Percentiles rank a stretch among this genome's conserved stretches.
Conservation (phyloP, 2,113 vertebrate species). For the Gila orcuttii region DNA sequence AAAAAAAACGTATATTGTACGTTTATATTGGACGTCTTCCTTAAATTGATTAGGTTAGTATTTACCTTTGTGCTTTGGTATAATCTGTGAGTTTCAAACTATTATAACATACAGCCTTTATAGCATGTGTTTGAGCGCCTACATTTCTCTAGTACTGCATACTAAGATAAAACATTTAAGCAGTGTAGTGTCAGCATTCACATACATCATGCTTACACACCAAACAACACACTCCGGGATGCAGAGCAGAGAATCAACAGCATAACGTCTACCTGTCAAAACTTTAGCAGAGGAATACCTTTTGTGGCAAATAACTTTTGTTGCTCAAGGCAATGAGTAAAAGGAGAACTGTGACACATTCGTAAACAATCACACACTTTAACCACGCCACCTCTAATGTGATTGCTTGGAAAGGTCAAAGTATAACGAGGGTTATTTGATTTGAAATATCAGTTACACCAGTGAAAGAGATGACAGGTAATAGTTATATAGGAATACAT, state of each 20-base stretch:
- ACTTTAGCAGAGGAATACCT: conserved; percentile 5
- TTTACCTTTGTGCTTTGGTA: neutral
- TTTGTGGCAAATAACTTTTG: conserved; percentile 34
- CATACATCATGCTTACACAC: conserved; percentile 18
- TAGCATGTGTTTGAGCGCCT: neutral
- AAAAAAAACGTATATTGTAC: neutral
- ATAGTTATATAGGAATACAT: too few relatives aligned
- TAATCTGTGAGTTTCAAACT: neutral
- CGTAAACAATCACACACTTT: conserved; percentile 31
- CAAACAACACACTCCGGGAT: neutral
- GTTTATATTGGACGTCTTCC: neutral
- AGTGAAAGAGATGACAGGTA: neutral
- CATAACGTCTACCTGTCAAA: conserved; percentile 42
- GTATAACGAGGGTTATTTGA: conserved; percentile 15
- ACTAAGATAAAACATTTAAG: neutral
- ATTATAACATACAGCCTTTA: neutral
- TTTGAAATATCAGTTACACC: neutral
- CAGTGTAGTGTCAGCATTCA: conserved; percentile 4
- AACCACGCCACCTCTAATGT: conserved; percentile 30
- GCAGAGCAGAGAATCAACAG: conserved; percentile 17
- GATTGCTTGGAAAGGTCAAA: conserved; percentile 57
- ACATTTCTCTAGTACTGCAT: neutral
- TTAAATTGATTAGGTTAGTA: neutral
- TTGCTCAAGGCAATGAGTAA: neutral
- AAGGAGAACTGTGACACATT: neutral